Conservation (phyloP, 2,888 invertebrate species). For the Dendrolimus houi region DNA sequence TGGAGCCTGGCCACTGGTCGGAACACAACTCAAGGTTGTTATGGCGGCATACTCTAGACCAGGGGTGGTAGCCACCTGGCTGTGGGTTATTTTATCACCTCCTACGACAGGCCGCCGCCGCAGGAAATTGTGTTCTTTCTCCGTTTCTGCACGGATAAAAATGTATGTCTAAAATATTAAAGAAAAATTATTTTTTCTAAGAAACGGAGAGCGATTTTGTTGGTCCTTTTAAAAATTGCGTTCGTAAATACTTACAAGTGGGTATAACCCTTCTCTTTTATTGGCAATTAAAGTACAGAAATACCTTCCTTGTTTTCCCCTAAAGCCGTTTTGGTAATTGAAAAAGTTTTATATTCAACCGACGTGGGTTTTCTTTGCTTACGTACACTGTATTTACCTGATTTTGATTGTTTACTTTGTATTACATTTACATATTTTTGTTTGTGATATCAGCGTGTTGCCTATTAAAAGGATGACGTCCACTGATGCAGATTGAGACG, state of each 20-base stretch:
- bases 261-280: conserved; percentile 10
- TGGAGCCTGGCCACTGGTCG: too few relatives aligned
- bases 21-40: too few relatives aligned
- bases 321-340: conserved; percentile 18
- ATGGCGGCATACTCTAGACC: too few relatives aligned
- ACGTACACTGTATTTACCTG: conserved; percentile 4
- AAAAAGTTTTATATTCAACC: conserved; percentile 19
- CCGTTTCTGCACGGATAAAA: too few relatives aligned
- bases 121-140: too few relatives aligned
- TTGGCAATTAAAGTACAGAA: conserved; percentile 15
- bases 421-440: neutral
- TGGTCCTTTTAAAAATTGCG: neutral
- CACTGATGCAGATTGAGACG: too few relatives aligned
- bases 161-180: neutral
- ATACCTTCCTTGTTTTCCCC: conserved; percentile 12
- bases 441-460: too few relatives aligned
- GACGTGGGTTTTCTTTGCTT: conserved; percentile 2
- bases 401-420: neutral
- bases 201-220: neutral
- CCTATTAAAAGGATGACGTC: too few relatives aligned
- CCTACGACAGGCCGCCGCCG: too few relatives aligned
- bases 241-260: conserved; percentile 8
- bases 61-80: too few relatives aligned
- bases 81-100: too few relatives aligned
- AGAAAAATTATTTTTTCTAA: neutral